Evolutionary conservation across 2,888 invertebrate genomes (phyloP), one percentile per base, ranked within the genome.

Genomic region (Tiliacea aurago): DNA sequence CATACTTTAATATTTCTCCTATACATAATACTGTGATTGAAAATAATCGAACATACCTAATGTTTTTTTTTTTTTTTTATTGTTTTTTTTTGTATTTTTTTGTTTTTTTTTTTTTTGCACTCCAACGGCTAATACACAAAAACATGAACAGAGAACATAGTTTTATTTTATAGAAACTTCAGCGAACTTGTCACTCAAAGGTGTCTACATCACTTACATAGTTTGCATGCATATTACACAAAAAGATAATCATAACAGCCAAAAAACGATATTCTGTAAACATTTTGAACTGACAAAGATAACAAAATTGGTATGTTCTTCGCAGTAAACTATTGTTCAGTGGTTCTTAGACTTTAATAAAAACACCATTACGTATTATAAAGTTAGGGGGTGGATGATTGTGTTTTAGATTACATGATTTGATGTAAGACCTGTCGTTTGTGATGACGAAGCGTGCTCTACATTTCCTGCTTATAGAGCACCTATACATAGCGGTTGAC

Each of bases 401-500:
- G n/a, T 78, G 78, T 43, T 43, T n/a, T 3, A 64, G 5, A 11
- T 71, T 2, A 37, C 33, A 9, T 0, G 53, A 64, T 53, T 33
- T 78, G 33, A 78, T 53, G 4, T 20, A 47, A 23, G 3, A 0
- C 37, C 47, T 66, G 23, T 49, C 55, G 11, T 70, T 71, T 6
- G 56, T 51, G 13, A 61, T 41, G 1, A 33, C 18, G 53, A 77
- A 78, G 1, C 71, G 71, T n/a, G 72, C 63, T 15, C 20, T 59
- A 45, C 78, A 78, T 11, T 33, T 58, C 18, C 53, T 67, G 15
- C 71, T 67, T 2, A 9, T 6, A 18, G 70, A 56, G 33, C 80
- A 80, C 4, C 47, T 49, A 10, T 63, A 80, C 23, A 3, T 53
- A 2, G 67, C 64, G 0, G 75, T 70, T 10, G 41, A 23, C 43